Percentiles rank a stretch among this genome's conserved stretches.
Conservation (phyloP, 2,888 invertebrate species). For the Nycteola revayana region DNA sequence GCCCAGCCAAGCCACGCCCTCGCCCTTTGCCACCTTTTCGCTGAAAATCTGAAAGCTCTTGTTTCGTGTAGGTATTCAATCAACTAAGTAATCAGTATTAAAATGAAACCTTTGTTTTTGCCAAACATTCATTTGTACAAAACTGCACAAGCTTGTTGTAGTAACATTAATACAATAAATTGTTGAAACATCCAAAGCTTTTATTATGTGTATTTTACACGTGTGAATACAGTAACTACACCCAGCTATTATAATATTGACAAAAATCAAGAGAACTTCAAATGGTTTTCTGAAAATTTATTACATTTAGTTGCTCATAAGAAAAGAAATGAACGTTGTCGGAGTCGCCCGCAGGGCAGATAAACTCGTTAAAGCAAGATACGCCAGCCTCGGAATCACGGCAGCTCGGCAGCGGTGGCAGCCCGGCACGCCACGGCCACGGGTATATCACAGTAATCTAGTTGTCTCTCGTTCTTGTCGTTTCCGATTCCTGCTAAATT, state of each 20-base stretch:
- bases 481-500: conserved; percentile 71
- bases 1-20: conserved; percentile 73
- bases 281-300: conserved; percentile 41
- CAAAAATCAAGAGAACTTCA: too few relatives aligned
- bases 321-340: conserved; percentile 64
- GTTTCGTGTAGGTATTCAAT: conserved; percentile 52
- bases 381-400: conserved; percentile 48
- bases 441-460: conserved; percentile 71
- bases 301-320: conserved; percentile 63
- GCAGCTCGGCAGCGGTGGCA: conserved; percentile 39
- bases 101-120: conserved; percentile 35
- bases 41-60: conserved; percentile 58
- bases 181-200: too few relatives aligned
- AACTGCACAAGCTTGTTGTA: conserved; percentile 14
- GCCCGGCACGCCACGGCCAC: conserved; percentile 54
- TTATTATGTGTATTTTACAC: too few relatives aligned
- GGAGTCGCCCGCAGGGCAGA: conserved; percentile 75
- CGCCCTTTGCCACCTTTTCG: conserved; percentile 75
- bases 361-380: conserved; percentile 78
- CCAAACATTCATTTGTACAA: conserved; percentile 28
- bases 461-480: conserved; percentile 70
- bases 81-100: conserved; percentile 44
- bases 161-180: conserved; percentile 3
- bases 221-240: too few relatives aligned
- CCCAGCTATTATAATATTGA: too few relatives aligned